Evolutionary conservation across 2,113 vertebrate species (phyloP), one percentile per base, ranked within the genome.

Genomic region (Zosterops lateralis): DNA sequence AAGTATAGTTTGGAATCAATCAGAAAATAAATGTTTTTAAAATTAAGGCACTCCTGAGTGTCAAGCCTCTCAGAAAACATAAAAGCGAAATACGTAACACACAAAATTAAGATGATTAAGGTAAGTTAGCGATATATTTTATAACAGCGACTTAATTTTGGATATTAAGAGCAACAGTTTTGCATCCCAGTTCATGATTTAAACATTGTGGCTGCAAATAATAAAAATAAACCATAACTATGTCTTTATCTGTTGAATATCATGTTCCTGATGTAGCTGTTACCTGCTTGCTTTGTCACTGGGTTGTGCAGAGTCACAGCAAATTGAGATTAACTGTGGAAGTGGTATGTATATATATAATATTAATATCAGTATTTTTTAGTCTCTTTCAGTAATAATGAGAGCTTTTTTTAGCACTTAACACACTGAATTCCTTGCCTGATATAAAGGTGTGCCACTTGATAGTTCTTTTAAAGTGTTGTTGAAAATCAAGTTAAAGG

Each of bases 311-410:
- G 26, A 21, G 29, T 32, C 17, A 9, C 6, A 11, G 1, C 25
- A 54, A 54, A 14, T 10, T 54, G 65, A 78, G 24, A 24, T 81
- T 12, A 32, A 20, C 16, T 18, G 8, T 66, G 14, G 9, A 31
- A 56, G 6, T 26, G 24, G 3, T 17, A 2, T 13, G 3, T 17
- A 2, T 13, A 9, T 29, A 15, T 21, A 9, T 22, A 10, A 44
- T 18, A 26, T 8, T 14, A 22, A 31, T 38, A 29, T 48, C 2
- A 45, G 4, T 5, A 4, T 4, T 10, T 32, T 31, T 45, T 19
- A 7, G 31, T 32, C 10, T 24, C 14, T 31, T 58, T 54, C 19
- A 58, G 71, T 60, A 84, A 21, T 34, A 34, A 36, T 1, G 5
- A 79, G 48, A 6, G 1, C 0, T n/a, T 47, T 74, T 84, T 28